phyloP scores from a whole-genome alignment of 2,797 vertebrate species.

The Spinus olivaceus region DNA sequence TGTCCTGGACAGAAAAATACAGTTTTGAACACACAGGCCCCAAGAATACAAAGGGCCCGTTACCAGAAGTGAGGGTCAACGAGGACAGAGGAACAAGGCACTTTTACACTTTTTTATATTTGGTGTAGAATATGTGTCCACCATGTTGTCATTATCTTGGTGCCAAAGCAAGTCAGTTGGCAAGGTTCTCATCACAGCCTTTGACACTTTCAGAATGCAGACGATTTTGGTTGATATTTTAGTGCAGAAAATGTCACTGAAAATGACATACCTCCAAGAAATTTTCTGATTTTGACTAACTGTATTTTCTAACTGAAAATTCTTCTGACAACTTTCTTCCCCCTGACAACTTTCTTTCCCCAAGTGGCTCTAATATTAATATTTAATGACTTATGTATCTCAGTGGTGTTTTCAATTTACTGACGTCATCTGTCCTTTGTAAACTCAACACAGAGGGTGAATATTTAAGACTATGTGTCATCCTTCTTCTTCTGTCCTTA shows the following conservation, averaged over 20 bases:
- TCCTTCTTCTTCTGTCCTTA: neutral
- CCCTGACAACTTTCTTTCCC: neutral
- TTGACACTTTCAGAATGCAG: neutral
- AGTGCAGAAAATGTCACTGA: neutral
- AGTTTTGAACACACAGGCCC: neutral
- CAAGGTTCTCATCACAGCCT: neutral
- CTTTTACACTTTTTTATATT: neutral
- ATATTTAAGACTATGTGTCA: conserved; percentile 10
- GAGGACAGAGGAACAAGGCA: neutral
- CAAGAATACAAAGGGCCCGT: neutral
- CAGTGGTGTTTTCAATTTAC: neutral
- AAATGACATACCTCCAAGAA: conserved; percentile 14
- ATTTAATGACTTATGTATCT: conserved; percentile 2
- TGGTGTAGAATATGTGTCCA: neutral
- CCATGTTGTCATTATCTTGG: neutral
- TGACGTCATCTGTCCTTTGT: conserved; percentile 1
- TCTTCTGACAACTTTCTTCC: neutral
- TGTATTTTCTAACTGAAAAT: conserved; percentile 10
- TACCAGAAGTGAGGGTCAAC: neutral
- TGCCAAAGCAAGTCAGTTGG: neutral
- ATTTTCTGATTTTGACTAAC: conserved; percentile 13
- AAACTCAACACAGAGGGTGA: conserved; percentile 17
- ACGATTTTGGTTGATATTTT: conserved; percentile 10
- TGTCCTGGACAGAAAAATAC: neutral
- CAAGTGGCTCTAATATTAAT: neutral